A percentile compares a stretch with the other conserved stretches of the same genome.
Evolutionary conservation across 1,140 invertebrate species (phyloP).

Genomic region (Penaeus japonicus): DNA sequence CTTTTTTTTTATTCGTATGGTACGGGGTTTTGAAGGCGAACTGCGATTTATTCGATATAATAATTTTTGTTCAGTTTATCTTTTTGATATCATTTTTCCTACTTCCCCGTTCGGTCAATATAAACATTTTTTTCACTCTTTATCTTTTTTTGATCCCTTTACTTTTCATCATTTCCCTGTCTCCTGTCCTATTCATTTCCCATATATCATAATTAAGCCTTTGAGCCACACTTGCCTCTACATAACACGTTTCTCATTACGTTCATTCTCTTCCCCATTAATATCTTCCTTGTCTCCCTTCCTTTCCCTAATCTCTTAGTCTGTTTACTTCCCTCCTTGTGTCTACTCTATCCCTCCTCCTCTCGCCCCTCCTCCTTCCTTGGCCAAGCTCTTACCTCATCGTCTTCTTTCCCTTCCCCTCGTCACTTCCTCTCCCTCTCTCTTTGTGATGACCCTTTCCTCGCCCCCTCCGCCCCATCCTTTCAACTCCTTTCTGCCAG

Average conservation of each 20-base stretch:
- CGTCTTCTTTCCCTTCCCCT: slow-evolving; percentile 3
- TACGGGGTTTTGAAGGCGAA: too few relatives aligned
- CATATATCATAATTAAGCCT: background rate
- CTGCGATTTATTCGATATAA: too few relatives aligned
- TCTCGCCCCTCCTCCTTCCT: background rate
- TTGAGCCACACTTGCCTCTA: background rate
- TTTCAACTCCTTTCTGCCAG: background rate
- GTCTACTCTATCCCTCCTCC: background rate
- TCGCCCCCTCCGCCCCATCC: background rate
- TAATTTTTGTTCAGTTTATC: too few relatives aligned
- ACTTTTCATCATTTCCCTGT: background rate
- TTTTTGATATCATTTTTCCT: too few relatives aligned
- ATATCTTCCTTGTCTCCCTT: background rate
- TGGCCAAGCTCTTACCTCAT: background rate
- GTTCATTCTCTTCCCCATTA: background rate
- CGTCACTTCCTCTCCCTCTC: slow-evolving; percentile 24
- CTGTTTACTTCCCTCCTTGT: background rate
- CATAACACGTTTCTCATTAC: slow-evolving; percentile 3
- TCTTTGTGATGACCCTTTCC: background rate
- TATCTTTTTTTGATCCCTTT: too few relatives aligned
- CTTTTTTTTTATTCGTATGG: too few relatives aligned
- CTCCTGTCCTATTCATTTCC: background rate
- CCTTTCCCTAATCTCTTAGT: background rate
- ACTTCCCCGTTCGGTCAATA: too few relatives aligned
- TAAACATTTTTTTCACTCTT: too few relatives aligned